Evolutionary conservation across 2,888 invertebrate species (phyloP).

Genomic region (Calliopum simillimum): DNA sequence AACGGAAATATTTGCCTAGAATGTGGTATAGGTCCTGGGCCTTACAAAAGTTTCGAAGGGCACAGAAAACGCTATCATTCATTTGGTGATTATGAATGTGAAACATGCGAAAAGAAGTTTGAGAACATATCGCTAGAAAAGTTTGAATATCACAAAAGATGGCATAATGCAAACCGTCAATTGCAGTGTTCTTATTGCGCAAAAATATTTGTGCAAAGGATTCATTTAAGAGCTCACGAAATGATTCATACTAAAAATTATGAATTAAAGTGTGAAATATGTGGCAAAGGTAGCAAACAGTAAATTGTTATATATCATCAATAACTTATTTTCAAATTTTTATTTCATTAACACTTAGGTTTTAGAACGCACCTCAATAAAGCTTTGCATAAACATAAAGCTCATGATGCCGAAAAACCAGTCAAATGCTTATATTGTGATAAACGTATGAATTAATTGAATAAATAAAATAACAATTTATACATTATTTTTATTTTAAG

Average conservation of each 20-base stretch:
- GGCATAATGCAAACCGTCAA: neutral
- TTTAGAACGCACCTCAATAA: too few species aligned
- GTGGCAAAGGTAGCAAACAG: constrained; percentile 2
- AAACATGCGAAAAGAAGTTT: constrained; percentile 1
- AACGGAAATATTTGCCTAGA: neutral
- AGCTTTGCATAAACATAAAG: too few species aligned
- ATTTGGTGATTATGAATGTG: neutral
- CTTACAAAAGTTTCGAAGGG: neutral
- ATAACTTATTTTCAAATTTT: neutral
- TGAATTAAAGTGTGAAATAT: neutral
- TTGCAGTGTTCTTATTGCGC: neutral
- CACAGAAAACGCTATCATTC: neutral
- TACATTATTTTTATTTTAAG: neutral
- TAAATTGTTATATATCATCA: too few species aligned
- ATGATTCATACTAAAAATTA: neutral
- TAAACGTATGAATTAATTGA: too few species aligned
- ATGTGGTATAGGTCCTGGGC: neutral
- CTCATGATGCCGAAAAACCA: too few species aligned
- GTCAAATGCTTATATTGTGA: too few species aligned
- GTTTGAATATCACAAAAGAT: constrained; percentile 3
- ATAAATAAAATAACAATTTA: too few species aligned
- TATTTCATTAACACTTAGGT: too few species aligned
- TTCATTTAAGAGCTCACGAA: neutral
- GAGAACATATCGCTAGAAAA: neutral
- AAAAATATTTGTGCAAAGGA: neutral